Evolutionary conservation across 2,113 vertebrate species (phyloP), one percentile per base, ranked within the genome.

Genomic region (Ciconia boyciana): DNA sequence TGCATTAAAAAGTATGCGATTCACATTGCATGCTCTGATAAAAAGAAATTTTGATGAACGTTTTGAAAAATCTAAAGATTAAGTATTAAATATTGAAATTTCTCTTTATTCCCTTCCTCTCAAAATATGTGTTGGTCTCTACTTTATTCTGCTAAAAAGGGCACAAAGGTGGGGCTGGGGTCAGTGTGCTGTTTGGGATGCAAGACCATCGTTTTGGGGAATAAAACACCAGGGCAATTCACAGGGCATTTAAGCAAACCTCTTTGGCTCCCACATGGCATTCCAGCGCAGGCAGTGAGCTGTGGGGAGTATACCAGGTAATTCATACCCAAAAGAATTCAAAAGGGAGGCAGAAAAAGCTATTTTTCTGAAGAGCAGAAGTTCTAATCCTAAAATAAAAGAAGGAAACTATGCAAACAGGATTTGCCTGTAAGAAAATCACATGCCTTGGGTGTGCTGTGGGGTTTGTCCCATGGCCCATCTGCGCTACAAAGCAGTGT

Each of bases 371-470:
- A 86, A 54, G n/a, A 95, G 14, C 8, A 91, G 54, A 77, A 85
- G 20, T 80, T 87, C 39, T 94, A 96, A 96, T 93, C 90, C 81
- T 65, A 83, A 85, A 94, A 93, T 83, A 81, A 97, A 95, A 93
- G 93, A 77, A 86, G 28, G 39, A 85, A 93, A 83, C 58, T 77
- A 70, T 81, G 85, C 87, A 96, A 95, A 95, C 46, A 86, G 79
- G 88, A 95, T 96, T 94, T 95, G n/a, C 16, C 43, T 66, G 29
- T 58, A 83, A 92, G 65, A 74, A 95, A 85, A 83, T 70, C 54
- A 25, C 46, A 41, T 43, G 46, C 76, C 26, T 80, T 66, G 31
- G 25, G 25, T 86, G 25, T 80, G 46, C 28, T 44, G 4, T 51
- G 20, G 16, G 41, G 28, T 83, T 86, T 96, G 49, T 65, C 32